Conservation (phyloP, 2,888 invertebrate genomes). For the Coelopa pilipes region DNA sequence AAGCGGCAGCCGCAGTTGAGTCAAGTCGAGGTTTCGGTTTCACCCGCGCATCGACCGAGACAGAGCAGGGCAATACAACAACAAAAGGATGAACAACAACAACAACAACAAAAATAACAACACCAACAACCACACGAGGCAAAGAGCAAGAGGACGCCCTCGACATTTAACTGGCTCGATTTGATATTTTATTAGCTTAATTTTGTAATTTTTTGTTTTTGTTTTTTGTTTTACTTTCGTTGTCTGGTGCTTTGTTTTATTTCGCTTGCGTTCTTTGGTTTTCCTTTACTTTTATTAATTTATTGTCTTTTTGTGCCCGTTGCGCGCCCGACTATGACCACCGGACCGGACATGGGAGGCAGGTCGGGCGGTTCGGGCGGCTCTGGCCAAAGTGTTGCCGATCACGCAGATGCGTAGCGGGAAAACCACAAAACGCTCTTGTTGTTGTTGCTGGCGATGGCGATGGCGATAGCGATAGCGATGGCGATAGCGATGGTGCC, state of each 20-base stretch:
- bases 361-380: no score
- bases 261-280: neutral
- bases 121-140: neutral
- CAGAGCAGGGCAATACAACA: neutral
- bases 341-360: neutral
- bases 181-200: constrained; percentile 14
- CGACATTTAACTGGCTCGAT: constrained; percentile 22
- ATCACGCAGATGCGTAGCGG: no score
- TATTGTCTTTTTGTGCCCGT: neutral
- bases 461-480: no score
- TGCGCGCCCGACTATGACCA: constrained; percentile 10
- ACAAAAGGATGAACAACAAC: constrained; percentile 8
- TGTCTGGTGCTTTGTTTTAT: neutral
- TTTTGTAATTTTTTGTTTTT: constrained; percentile 6
- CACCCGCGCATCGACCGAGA: constrained; percentile 10
- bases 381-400: no score
- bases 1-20: neutral
- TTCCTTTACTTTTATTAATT: neutral
- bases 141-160: constrained; percentile 19
- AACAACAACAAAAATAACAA: constrained; percentile 8
- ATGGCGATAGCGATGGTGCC: no score
- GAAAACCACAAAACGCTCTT: no score
- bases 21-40: constrained; percentile 1
- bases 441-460: no score
- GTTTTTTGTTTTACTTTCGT: neutral